Conservation (phyloP, 2,113 vertebrate genomes). For the Mobula birostris region DNA sequence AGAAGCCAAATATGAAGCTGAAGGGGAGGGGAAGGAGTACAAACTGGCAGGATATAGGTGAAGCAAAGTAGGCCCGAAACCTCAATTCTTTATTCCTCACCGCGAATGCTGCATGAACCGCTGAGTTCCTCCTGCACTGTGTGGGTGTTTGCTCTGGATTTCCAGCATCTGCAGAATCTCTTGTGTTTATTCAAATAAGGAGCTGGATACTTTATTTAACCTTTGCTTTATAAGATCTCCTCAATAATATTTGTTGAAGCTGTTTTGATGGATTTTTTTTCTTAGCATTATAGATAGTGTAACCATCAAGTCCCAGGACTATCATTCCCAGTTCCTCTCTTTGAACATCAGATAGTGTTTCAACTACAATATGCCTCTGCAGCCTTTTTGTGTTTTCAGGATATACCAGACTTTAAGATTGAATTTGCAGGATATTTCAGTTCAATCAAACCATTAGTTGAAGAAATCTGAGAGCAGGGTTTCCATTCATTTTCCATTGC, state of each 20-base stretch:
- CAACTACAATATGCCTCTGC: background rate
- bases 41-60: too few relatives aligned
- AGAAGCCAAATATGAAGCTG: too few relatives aligned
- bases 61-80: too few relatives aligned
- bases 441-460: background rate
- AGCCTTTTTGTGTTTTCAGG: background rate
- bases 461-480: background rate
- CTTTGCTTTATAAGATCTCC: background rate
- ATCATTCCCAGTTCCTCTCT: background rate
- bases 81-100: too few relatives aligned
- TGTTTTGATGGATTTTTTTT: background rate
- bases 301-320: background rate
- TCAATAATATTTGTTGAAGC: background rate
- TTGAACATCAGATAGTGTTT: background rate
- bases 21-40: too few relatives aligned
- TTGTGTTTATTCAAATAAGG: background rate
- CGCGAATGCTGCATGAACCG: too few relatives aligned
- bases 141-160: too few relatives aligned
- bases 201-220: background rate
- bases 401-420: background rate
- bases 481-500: background rate
- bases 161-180: too few relatives aligned
- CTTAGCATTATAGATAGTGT: background rate
- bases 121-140: too few relatives aligned
- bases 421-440: background rate